A percentile compares a stretch with the other conserved stretches of the same genome.
Evolutionary conservation across 2,113 vertebrate genomes (phyloP).

Genomic region (Mustelus asterias): DNA sequence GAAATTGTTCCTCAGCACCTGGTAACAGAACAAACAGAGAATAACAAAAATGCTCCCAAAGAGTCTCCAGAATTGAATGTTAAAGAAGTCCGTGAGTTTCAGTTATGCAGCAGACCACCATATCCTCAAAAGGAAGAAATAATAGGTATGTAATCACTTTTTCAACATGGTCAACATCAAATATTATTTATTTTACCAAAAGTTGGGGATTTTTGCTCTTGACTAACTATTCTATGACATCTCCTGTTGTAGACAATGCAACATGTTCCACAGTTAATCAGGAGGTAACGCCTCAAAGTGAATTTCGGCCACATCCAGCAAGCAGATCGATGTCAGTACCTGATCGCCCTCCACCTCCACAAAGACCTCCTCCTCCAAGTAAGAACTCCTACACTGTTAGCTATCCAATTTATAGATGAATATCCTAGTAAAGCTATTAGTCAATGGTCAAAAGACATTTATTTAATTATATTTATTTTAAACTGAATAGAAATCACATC

Average conservation of each 20-base stretch:
- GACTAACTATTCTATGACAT: not conserved
- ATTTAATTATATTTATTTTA: not conserved
- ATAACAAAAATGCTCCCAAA: not conserved
- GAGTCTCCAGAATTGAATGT: not conserved
- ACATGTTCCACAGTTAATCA: constrained; percentile 48
- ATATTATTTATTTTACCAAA: no score
- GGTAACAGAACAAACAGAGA: constrained; percentile 43
- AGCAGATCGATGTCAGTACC: constrained; percentile 67
- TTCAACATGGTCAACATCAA: not conserved
- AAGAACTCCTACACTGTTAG: constrained; percentile 43
- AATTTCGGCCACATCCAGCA: constrained; percentile 48
- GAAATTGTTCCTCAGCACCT: constrained; percentile 49
- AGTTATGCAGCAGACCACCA: not conserved
- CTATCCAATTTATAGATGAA: not conserved
- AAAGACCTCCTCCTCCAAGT: constrained; percentile 68
- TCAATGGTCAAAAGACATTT: not conserved
- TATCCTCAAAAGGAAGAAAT: not conserved
- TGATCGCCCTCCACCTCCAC: constrained; percentile 55
- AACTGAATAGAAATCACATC: not conserved
- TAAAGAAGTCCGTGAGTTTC: not conserved
- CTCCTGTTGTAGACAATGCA: constrained; percentile 51
- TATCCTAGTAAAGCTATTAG: no score
- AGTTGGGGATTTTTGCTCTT: not conserved
- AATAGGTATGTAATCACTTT: not conserved
- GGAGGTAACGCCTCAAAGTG: constrained; percentile 51